Conservation (phyloP, 1,140 invertebrate species). For the Onthophagus taurus region DNA sequence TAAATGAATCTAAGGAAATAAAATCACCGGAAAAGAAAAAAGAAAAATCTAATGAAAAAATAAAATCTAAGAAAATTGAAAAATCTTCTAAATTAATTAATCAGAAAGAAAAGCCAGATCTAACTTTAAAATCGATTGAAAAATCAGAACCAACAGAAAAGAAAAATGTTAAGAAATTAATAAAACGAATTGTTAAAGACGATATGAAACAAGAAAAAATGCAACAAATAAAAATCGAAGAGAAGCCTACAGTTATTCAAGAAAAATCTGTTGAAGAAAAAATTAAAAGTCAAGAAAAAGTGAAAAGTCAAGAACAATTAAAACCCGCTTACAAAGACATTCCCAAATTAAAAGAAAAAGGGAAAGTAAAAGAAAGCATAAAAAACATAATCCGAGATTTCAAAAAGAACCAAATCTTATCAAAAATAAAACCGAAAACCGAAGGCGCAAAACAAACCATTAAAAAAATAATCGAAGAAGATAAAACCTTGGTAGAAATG, state of each 20-base stretch:
- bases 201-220: too few species aligned
- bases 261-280: not conserved
- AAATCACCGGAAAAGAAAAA: too few species aligned
- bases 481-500: constrained; percentile 23
- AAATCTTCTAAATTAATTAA: too few species aligned
- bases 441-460: constrained; percentile 21
- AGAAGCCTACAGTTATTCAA: not conserved
- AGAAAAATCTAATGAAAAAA: too few species aligned
- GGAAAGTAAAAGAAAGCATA: constrained; percentile 19
- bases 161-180: too few species aligned
- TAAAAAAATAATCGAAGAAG: constrained; percentile 24
- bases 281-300: constrained; percentile 4
- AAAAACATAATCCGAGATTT: constrained; percentile 18
- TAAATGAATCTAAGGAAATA: too few species aligned
- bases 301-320: constrained; percentile 7
- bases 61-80: too few species aligned
- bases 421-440: constrained; percentile 19
- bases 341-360: not conserved
- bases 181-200: too few species aligned
- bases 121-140: not conserved
- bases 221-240: constrained; percentile 7
- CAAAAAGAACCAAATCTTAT: constrained; percentile 13
- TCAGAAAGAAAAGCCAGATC: constrained; percentile 2
- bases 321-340: not conserved
- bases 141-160: too few species aligned